phyloP scores from a whole-genome alignment of 2,888 invertebrate species.

The Mycogona germanica region DNA sequence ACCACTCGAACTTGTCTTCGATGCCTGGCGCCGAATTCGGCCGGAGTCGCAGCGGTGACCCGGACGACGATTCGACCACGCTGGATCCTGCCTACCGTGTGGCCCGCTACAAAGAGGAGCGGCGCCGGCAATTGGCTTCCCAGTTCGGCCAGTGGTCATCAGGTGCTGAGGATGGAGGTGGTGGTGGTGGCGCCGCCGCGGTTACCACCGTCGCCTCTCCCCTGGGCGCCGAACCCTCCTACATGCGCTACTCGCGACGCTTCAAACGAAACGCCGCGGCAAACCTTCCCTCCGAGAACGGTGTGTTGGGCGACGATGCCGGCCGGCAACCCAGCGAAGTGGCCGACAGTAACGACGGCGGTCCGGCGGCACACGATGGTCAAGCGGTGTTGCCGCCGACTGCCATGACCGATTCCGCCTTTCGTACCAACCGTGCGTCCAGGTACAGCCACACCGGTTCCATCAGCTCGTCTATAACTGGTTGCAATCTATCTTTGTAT shows the following conservation, averaged over 20 bases:
- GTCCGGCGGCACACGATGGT: not conserved
- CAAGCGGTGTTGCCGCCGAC: not conserved
- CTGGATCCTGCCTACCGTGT: conserved; percentile 49
- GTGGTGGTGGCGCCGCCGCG: not conserved
- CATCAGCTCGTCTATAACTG: too few relatives aligned
- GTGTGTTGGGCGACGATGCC: not conserved
- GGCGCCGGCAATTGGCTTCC: conserved; percentile 53
- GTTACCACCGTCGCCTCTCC: too few relatives aligned
- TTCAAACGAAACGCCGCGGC: not conserved
- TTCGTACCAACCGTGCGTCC: conserved; percentile 19
- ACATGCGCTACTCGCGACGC: conserved; percentile 18
- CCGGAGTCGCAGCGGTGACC: too few relatives aligned
- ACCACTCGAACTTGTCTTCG: too few relatives aligned
- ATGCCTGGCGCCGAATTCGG: too few relatives aligned
- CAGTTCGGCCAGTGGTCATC: conserved; percentile 36
- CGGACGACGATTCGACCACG: not conserved
- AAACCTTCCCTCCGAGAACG: not conserved
- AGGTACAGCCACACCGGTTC: too few relatives aligned
- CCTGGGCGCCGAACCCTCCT: conserved; percentile 19
- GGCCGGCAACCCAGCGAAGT: too few relatives aligned
- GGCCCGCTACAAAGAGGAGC: conserved; percentile 57
- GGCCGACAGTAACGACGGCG: not conserved
- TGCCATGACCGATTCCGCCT: not conserved
- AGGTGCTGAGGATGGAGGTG: conserved; percentile 29
- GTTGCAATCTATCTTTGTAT: too few relatives aligned